Evolutionary conservation across 2,888 invertebrate species (phyloP).

Genomic region (Corbicula japonica): DNA sequence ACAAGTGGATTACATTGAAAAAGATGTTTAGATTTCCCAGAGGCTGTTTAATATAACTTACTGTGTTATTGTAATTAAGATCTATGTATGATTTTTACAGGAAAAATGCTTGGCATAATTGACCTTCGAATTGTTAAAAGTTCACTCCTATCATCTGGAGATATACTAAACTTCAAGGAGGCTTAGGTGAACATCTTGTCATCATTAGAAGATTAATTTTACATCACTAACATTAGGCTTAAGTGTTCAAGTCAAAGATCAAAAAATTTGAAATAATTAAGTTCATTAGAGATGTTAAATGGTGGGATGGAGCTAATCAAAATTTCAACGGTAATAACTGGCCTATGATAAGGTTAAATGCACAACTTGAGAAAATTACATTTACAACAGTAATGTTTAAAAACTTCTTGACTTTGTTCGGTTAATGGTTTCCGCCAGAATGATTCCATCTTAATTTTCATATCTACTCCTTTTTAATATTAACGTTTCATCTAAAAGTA

Average conservation of each 20-base stretch:
- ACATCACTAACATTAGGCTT: background rate
- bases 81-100: conserved; percentile 13
- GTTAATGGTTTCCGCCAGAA: conserved; percentile 5
- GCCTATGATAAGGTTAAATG: background rate
- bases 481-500: too few species aligned
- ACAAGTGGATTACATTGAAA: conserved; percentile 14
- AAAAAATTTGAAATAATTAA: background rate
- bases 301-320: background rate
- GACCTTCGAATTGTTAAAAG: conserved; percentile 13
- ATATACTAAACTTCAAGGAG: too few species aligned
- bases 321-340: conserved; percentile 8
- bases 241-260: conserved; percentile 21
- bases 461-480: too few species aligned
- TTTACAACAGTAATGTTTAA: conserved; percentile 6
- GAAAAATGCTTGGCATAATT: conserved; percentile 5
- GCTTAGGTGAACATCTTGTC: background rate
- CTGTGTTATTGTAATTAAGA: conserved; percentile 40
- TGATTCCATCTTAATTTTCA: conserved; percentile 11
- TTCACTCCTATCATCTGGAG: too few species aligned
- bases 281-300: background rate
- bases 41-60: conserved; percentile 13
- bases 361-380: background rate
- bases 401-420: conserved; percentile 14
- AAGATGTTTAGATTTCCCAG: conserved; percentile 38
- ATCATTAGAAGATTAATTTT: conserved; percentile 8